A percentile compares a stretch with the other conserved stretches of the same genome.
These are phyloP conservation scores for Simalia tracyae DNA, from an alignment of 2,797 vertebrate genomes.

Conservation along the genomic window DNA sequence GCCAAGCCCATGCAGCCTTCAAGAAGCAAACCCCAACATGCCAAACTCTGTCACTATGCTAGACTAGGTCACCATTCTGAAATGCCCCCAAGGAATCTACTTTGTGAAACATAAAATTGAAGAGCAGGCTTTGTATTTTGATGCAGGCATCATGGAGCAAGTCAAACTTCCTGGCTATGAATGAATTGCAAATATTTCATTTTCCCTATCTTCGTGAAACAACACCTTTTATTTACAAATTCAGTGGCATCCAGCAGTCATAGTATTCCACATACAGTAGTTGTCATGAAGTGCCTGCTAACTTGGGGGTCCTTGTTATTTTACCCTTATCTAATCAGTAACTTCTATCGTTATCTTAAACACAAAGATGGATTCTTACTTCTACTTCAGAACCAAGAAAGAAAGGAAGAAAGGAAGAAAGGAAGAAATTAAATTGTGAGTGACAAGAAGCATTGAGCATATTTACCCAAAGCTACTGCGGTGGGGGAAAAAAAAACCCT, in stretches of 20 bases:
- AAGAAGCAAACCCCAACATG: background rate
- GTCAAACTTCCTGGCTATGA: background rate
- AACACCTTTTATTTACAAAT: background rate
- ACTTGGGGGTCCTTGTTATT: background rate
- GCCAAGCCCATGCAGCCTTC: background rate
- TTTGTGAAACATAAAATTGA: background rate
- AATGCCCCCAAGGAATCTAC: background rate
- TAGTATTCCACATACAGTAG: background rate
- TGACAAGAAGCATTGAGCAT: constrained; percentile 43
- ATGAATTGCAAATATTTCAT: background rate
- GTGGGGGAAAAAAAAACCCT: constrained; percentile 32
- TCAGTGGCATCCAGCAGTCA: background rate
- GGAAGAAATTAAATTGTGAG: constrained; percentile 25
- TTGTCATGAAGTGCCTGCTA: background rate
- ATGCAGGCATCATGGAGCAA: background rate
- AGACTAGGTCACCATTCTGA: background rate
- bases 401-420: too few species aligned
- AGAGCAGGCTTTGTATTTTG: background rate
- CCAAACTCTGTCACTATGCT: background rate
- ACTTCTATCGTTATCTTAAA: constrained; percentile 50
- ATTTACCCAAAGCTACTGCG: constrained; percentile 52
- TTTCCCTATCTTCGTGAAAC: background rate
- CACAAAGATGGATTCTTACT: constrained; percentile 10
- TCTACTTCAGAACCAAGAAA: constrained; percentile 29
- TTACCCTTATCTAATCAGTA: constrained; percentile 8